phyloP scores from a whole-genome alignment of 1,140 invertebrate species.

The Stegodyphus mimosarum region DNA sequence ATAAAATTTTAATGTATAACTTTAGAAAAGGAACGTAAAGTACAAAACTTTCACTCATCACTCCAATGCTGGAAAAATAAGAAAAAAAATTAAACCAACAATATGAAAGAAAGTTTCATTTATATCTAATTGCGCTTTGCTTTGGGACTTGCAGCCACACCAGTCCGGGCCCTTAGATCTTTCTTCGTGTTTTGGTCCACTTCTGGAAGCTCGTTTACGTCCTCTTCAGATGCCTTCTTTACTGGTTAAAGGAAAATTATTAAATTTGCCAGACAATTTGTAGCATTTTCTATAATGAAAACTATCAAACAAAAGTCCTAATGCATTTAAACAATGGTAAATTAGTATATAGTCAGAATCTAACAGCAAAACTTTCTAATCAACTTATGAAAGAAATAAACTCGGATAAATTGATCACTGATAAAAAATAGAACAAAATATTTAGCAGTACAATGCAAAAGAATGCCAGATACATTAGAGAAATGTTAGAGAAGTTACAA shows the following conservation, averaged over 20 bases:
- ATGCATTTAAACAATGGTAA: too few species aligned
- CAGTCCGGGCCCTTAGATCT: constrained; percentile 67
- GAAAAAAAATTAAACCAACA: neutral
- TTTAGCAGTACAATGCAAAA: too few species aligned
- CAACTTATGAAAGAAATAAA: too few species aligned
- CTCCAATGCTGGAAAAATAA: neutral
- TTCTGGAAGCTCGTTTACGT: constrained; percentile 76
- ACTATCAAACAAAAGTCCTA: too few species aligned
- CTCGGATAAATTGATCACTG: too few species aligned
- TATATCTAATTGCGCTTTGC: constrained; percentile 38
- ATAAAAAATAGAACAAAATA: too few species aligned
- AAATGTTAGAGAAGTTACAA: too few species aligned
- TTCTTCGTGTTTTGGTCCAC: constrained; percentile 78
- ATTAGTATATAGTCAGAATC: too few species aligned
- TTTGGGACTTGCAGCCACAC: constrained; percentile 40
- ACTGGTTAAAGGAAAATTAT: constrained; percentile 22
- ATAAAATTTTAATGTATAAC: constrained; percentile 46
- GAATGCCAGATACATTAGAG: too few species aligned
- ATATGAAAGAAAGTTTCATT: neutral
- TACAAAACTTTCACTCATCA: constrained; percentile 21
- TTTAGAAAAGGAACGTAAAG: constrained; percentile 34
- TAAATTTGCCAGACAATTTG: neutral
- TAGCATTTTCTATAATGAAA: too few species aligned
- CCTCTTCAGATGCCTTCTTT: constrained; percentile 71
- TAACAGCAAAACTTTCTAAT: too few species aligned